Conservation (phyloP, 2,797 vertebrate genomes). For the Melanotaenia parkinsoni region DNA sequence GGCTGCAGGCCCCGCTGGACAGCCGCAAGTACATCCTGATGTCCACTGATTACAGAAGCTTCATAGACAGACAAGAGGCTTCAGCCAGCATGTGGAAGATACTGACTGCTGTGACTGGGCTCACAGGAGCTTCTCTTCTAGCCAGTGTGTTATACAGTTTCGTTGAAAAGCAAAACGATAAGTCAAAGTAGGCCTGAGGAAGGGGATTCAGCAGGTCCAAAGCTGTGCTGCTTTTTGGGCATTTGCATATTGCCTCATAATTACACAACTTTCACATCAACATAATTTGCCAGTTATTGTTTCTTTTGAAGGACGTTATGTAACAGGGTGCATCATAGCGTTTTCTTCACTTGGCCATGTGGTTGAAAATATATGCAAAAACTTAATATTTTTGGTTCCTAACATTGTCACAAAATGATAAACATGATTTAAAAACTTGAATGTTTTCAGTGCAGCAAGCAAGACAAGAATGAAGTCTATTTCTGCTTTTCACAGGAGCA, state of each 20-base stretch:
- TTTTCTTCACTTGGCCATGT: not conserved
- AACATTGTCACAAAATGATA: not conserved
- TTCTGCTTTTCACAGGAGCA: not conserved
- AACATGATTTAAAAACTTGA: not conserved
- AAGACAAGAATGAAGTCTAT: too few relatives aligned
- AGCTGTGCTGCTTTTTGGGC: not conserved
- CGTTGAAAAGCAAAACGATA: constrained; percentile 38
- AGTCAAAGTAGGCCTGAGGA: constrained; percentile 19
- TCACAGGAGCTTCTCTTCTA: constrained; percentile 71
- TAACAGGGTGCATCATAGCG: not conserved
- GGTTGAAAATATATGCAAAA: not conserved
- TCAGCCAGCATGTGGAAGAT: constrained; percentile 76
- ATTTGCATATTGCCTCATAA: not conserved
- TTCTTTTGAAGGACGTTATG: not conserved
- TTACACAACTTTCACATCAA: too few relatives aligned
- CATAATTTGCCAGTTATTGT: not conserved
- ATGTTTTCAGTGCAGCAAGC: not conserved
- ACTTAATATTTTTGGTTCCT: too few relatives aligned
- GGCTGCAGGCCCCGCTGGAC: constrained; percentile 75
- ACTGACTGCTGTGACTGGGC: constrained; percentile 63
- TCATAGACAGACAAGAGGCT: constrained; percentile 75
- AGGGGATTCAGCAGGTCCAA: not conserved
- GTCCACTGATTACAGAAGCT: constrained; percentile 71
- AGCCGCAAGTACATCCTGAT: constrained; percentile 75
- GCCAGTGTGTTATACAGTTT: constrained; percentile 44